Evolutionary conservation across 2,888 invertebrate genomes (phyloP), one percentile per base, ranked within the genome.

Genomic region (Rotaria socialis): DNA sequence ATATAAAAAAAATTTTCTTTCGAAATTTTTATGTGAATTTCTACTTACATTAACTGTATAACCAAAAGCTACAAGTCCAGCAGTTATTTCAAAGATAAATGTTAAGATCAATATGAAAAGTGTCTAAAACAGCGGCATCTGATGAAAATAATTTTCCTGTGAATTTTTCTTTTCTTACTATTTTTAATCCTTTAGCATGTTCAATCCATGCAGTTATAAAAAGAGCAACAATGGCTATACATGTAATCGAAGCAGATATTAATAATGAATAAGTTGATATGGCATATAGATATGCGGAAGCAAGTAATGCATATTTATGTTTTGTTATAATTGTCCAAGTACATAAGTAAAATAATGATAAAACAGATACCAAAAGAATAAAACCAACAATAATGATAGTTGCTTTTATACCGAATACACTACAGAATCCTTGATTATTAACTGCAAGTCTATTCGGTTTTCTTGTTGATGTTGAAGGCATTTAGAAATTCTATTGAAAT

Each of bases 131-230:
- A 80, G 22, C 2, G 24, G 11, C 24, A 16, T 24, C n/a, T 4
- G 11, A 52, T 0, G 4, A 14, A 16, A 47, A 24, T 47, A 47
- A 47, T 22, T 80, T n/a, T 47, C 19, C 4, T 8, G n/a, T 58
- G n/a, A 7, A 67, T 27, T n/a, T 67, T 67, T 47, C 11, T 80
- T n/a, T 24, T 14, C 80, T 47, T 80, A 80, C 80, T n/a, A 43
- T 47, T 80, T 47, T 80, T 47, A 80, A 80, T 80, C 80, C 80
- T 43, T 80, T 43, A 47, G 16, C 24, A 80, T 80, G 24, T 80
- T 80, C 80, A 47, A 41, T 80, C 80, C 80, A 80, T 24, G 80
- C 43, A n/a, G 80, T 80, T 4, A 80, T n/a, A 14, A 47, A 80
- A 24, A 80, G 43, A 14, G 24, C 43, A 80, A 80, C 24, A 24